These are phyloP conservation scores for Notothenia rossii DNA, from an alignment of 2,113 vertebrate species.

Conservation along the genomic window DNA sequence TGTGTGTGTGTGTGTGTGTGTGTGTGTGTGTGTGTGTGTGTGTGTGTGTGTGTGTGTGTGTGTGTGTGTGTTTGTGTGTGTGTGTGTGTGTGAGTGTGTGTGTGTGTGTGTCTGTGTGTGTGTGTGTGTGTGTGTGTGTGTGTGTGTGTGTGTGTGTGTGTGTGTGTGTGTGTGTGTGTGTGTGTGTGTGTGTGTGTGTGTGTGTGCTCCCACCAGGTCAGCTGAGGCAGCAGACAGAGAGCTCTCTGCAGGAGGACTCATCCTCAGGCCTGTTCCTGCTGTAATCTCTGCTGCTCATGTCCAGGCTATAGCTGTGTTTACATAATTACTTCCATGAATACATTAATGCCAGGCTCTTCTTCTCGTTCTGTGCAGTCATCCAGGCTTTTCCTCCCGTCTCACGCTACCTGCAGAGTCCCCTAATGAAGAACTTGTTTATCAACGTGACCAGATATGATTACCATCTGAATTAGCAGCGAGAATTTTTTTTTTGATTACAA, in stretches of 20 bases:
- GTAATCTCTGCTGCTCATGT: conserved; percentile 58
- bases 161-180: conserved; percentile 10
- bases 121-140: too few species aligned
- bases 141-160: too few species aligned
- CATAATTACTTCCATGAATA: conserved; percentile 68
- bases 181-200: background rate
- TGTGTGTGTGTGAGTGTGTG: too few species aligned
- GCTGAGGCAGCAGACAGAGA: conserved; percentile 59
- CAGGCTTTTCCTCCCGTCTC: conserved; percentile 20
- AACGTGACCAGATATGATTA: conserved; percentile 43
- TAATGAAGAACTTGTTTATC: conserved; percentile 54
- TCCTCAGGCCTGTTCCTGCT: conserved; percentile 47
- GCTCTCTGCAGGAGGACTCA: conserved; percentile 37
- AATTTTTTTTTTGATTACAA: conserved; percentile 30
- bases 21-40: too few species aligned
- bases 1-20: too few species aligned
- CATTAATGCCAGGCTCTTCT: conserved; percentile 46
- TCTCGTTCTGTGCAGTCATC: conserved; percentile 51
- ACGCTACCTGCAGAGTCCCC: conserved; percentile 26
- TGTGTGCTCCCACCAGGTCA: conserved; percentile 53
- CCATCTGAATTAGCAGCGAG: conserved; percentile 24
- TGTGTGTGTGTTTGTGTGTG: too few species aligned
- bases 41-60: too few species aligned
- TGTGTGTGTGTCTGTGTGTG: too few species aligned
- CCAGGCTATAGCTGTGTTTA: conserved; percentile 55